phyloP scores from a whole-genome alignment of 2,113 vertebrate genomes.

The Nannospalax galili region DNA sequence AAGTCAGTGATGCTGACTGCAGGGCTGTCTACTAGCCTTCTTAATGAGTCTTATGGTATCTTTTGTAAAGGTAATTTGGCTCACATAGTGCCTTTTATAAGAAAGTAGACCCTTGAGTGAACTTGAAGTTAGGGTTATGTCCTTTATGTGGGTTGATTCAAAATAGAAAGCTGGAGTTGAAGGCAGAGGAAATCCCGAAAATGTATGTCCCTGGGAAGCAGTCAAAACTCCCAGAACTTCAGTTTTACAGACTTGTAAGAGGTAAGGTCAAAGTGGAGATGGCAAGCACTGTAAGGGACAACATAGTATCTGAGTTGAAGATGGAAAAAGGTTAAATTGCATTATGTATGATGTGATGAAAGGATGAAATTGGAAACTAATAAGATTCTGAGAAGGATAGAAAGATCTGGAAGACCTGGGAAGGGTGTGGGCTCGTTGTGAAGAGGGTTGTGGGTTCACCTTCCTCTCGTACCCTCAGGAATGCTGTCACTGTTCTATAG shows the following conservation, averaged over 20 bases:
- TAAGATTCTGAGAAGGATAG: not conserved
- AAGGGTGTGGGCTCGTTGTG: not conserved
- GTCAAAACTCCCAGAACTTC: not conserved
- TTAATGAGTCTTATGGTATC: not conserved
- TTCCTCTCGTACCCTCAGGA: not conserved
- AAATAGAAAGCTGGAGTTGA: not conserved
- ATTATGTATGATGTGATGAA: not conserved
- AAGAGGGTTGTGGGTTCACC: not conserved
- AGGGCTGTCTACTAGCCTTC: not conserved
- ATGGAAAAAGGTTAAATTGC: not conserved
- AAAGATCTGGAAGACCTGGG: constrained; percentile 26
- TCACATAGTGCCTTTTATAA: constrained; percentile 18
- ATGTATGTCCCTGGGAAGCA: not conserved
- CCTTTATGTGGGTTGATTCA: not conserved
- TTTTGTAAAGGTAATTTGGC: constrained; percentile 1
- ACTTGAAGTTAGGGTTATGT: not conserved
- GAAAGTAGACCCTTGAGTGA: not conserved
- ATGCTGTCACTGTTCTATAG: not conserved
- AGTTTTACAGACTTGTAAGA: not conserved
- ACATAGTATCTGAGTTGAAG: not conserved
- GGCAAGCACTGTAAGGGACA: not conserved
- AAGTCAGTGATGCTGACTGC: not conserved
- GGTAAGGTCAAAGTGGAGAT: not conserved
- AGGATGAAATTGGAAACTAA: constrained; percentile 8
- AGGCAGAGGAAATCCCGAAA: not conserved